Evolutionary conservation across 2,888 invertebrate genomes (phyloP).

Genomic region (Eristalinus aeneus): DNA sequence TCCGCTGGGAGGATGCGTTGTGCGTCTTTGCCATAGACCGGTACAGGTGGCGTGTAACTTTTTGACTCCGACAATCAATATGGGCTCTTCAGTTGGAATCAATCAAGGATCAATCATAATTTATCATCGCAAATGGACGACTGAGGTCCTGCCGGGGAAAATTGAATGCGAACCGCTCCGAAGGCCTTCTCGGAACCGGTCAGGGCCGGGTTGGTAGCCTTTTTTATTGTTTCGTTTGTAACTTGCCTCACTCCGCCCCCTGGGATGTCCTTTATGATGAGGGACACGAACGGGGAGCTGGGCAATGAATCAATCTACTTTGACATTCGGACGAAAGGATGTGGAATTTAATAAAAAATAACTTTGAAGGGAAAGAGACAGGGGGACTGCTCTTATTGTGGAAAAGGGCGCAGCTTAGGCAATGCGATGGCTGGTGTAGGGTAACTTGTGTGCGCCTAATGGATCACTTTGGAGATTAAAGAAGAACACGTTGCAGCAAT

Average conservation of each 20-base stretch:
- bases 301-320: conserved; percentile 34
- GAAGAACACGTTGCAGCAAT: background rate
- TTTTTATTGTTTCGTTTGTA: conserved; percentile 30
- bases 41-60: conserved; percentile 23
- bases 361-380: background rate
- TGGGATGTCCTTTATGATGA: conserved; percentile 12
- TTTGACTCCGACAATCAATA: conserved; percentile 46
- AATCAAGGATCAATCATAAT: conserved; percentile 66
- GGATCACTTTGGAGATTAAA: background rate
- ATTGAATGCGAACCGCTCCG: background rate
- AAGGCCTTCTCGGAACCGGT: conserved; percentile 5
- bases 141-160: background rate
- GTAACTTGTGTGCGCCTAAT: background rate
- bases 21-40: conserved; percentile 13
- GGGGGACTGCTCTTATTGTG: background rate
- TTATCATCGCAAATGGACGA: conserved; percentile 47
- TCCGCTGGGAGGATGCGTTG: conserved; percentile 39
- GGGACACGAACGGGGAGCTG: conserved; percentile 10
- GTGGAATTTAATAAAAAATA: conserved; percentile 8
- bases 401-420: background rate
- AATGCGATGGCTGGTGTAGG: background rate
- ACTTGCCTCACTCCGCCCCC: background rate
- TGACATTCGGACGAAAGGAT: conserved; percentile 23
- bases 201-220: conserved; percentile 16
- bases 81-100: conserved; percentile 22